Conservation (phyloP, 2,797 vertebrate species). For the Muraenolepis orangiensis region DNA sequence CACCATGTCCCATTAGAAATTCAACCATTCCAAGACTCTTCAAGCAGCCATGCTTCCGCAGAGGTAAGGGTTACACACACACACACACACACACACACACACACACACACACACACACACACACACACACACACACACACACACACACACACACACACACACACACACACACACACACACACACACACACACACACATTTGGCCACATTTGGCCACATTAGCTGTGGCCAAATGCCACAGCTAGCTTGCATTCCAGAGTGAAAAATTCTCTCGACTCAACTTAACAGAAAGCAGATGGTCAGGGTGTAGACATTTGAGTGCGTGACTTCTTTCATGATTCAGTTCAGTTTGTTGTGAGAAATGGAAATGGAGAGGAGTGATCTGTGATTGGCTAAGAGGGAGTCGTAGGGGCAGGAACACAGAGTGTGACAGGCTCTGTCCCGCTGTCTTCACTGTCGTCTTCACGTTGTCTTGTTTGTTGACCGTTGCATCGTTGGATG, state of each 20-base stretch:
- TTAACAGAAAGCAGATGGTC: conserved; percentile 69
- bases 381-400: conserved; percentile 44
- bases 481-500: background rate
- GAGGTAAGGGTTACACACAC: conserved; percentile 56
- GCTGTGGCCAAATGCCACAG: conserved; percentile 14
- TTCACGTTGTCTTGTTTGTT: background rate
- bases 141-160: too few species aligned
- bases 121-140: background rate
- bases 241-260: conserved; percentile 17
- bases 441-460: background rate
- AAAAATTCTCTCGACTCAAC: conserved; percentile 27
- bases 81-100: background rate
- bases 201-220: too few species aligned
- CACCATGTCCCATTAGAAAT: conserved; percentile 1
- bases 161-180: too few species aligned
- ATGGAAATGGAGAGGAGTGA: conserved; percentile 4
- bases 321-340: conserved; percentile 22
- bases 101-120: too few species aligned
- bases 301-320: conserved; percentile 29
- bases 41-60: conserved; percentile 40
- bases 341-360: conserved; percentile 29
- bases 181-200: background rate
- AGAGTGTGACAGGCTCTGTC: background rate
- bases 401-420: conserved; percentile 22
- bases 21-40: conserved; percentile 4